Evolutionary conservation across 2,797 vertebrate genomes (phyloP).

Genomic region (Tauraco hartlaubi): DNA sequence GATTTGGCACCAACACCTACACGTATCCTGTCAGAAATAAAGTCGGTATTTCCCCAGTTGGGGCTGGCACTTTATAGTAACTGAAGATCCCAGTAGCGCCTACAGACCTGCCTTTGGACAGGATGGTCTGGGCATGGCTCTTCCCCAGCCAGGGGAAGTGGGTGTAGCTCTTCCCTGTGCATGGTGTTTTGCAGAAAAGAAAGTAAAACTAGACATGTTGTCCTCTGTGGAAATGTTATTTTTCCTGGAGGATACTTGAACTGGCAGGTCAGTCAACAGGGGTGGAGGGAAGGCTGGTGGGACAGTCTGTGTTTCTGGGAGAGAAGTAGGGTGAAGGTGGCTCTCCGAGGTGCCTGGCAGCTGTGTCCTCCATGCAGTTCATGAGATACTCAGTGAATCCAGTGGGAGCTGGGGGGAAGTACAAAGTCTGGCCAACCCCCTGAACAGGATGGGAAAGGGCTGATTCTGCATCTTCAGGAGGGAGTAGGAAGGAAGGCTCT

Average conservation of each 20-base stretch:
- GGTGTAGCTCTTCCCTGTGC: not conserved
- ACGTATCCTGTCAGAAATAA: not conserved
- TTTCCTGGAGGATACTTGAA: not conserved
- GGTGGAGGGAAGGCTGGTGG: not conserved
- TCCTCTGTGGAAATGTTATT: not conserved
- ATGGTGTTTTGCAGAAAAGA: not conserved
- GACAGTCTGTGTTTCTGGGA: not conserved
- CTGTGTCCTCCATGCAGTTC: not conserved
- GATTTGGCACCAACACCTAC: constrained; percentile 50
- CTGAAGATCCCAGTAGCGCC: not conserved
- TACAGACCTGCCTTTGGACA: not conserved
- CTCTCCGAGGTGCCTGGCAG: not conserved
- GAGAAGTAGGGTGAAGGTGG: not conserved
- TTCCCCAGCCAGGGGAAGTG: not conserved
- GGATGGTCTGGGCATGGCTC: not conserved
- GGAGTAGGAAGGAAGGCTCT: not conserved
- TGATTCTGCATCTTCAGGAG: not conserved
- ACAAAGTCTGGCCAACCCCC: not conserved
- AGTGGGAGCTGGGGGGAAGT: not conserved
- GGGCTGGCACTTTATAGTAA: not conserved
- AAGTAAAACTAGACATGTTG: not conserved
- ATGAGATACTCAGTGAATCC: rapidly evolving
- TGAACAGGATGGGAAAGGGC: not conserved
- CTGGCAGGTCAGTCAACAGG: rapidly evolving
- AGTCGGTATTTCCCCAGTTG: not conserved